Conservation (phyloP, 2,797 vertebrate genomes). For the Harpagifer antarcticus region DNA sequence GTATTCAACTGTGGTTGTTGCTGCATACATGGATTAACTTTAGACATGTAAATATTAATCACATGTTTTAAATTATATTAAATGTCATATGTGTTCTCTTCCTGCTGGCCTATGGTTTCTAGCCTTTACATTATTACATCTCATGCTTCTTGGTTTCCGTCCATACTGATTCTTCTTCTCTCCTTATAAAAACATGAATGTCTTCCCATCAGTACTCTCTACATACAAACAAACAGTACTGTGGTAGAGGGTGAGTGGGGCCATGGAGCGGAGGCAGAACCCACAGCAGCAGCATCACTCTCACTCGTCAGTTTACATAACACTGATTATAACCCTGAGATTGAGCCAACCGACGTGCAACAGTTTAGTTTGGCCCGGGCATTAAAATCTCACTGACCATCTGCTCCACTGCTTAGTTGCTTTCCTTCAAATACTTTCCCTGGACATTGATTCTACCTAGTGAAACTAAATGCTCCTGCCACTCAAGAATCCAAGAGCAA, state of each 20-base stretch:
- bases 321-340: constrained; percentile 89
- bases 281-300: constrained; percentile 53
- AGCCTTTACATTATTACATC: background rate
- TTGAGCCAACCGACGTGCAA: constrained; percentile 84
- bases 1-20: constrained; percentile 2
- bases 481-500: constrained; percentile 10
- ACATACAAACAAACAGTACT: constrained; percentile 26
- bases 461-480: constrained; percentile 14
- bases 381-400: constrained; percentile 90
- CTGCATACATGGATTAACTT: background rate
- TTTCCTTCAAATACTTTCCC: constrained; percentile 68
- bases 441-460: constrained; percentile 37
- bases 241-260: constrained; percentile 33
- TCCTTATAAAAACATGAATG: constrained; percentile 20
- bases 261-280: constrained; percentile 60
- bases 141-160: constrained; percentile 11
- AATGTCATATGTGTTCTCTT: constrained; percentile 6
- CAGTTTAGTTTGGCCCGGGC: constrained; percentile 85
- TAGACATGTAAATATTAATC: background rate
- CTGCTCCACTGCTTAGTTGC: constrained; percentile 83
- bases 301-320: constrained; percentile 88
- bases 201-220: constrained; percentile 1
- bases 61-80: background rate
- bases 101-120: background rate
- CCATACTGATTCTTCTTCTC: constrained; percentile 3